Percentiles rank a stretch among this genome's conserved stretches.
phyloP scores from a whole-genome alignment of 2,113 vertebrate genomes.

The Oxygymnocypris stewartii region DNA sequence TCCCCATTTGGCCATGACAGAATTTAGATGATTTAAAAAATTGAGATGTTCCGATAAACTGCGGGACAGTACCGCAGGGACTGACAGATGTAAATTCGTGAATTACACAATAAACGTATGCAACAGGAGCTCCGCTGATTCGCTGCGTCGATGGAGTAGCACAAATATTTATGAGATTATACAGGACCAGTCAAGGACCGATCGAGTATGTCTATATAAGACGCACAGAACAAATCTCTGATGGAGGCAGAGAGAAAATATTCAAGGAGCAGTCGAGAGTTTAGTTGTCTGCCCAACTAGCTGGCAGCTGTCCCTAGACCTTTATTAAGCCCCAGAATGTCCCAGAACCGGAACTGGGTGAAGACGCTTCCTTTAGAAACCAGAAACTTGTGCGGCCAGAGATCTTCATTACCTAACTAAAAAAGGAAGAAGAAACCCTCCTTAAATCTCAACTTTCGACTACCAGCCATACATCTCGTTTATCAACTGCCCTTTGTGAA shows the following conservation, averaged over 20 bases:
- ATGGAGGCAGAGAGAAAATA: not conserved
- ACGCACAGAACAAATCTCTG: no score
- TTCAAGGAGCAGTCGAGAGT: not conserved
- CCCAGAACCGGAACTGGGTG: constrained; percentile 25
- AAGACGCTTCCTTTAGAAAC: constrained; percentile 2
- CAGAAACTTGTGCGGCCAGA: not conserved
- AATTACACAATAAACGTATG: not conserved
- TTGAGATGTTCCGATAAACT: not conserved
- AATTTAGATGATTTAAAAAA: not conserved
- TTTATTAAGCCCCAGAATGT: constrained; percentile 29
- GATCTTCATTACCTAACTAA: not conserved
- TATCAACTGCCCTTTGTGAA: no score
- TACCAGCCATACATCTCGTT: no score
- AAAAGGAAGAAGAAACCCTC: not conserved
- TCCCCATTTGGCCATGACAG: constrained; percentile 84
- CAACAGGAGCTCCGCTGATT: not conserved
- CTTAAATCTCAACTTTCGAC: not conserved
- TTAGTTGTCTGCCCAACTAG: not conserved
- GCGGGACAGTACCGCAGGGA: not conserved
- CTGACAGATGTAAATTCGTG: not conserved
- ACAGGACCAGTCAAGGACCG: not conserved
- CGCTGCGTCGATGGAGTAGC: not conserved
- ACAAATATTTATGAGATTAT: not conserved
- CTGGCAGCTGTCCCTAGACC: constrained; percentile 72
- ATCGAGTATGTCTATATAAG: no score